These are phyloP conservation scores for Acrocephalus arundinaceus DNA, from an alignment of 2,113 vertebrate species.

Conservation along the genomic window DNA sequence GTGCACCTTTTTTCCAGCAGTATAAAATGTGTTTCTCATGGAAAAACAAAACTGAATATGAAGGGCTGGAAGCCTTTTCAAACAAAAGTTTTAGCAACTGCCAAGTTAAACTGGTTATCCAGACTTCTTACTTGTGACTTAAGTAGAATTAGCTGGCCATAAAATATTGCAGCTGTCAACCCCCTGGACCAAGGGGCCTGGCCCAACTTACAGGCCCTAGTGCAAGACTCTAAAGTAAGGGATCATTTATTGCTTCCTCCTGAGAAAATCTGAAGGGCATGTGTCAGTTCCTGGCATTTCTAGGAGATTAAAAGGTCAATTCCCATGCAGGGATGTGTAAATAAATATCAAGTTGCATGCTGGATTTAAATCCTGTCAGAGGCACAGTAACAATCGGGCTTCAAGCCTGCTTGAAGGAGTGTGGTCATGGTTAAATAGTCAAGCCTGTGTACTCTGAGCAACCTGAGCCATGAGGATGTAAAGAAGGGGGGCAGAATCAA, in stretches of 20 bases:
- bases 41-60: background rate
- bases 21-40: background rate
- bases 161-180: background rate
- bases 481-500: background rate
- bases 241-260: background rate
- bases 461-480: background rate
- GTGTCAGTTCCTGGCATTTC: background rate
- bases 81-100: background rate
- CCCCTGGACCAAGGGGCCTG: background rate
- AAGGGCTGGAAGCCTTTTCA: background rate
- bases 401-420: background rate
- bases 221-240: background rate
- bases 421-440: background rate
- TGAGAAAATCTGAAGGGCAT: background rate
- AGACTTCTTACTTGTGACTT: background rate
- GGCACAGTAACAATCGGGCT: background rate
- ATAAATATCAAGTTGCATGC: background rate
- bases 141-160: background rate
- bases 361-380: background rate
- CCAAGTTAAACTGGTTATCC: background rate
- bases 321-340: background rate
- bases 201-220: background rate
- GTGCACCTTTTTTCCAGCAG: background rate
- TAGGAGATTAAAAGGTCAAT: background rate
- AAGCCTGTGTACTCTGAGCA: background rate